phyloP scores from a whole-genome alignment of 2,797 vertebrate genomes.

The Cyprinella venusta region DNA sequence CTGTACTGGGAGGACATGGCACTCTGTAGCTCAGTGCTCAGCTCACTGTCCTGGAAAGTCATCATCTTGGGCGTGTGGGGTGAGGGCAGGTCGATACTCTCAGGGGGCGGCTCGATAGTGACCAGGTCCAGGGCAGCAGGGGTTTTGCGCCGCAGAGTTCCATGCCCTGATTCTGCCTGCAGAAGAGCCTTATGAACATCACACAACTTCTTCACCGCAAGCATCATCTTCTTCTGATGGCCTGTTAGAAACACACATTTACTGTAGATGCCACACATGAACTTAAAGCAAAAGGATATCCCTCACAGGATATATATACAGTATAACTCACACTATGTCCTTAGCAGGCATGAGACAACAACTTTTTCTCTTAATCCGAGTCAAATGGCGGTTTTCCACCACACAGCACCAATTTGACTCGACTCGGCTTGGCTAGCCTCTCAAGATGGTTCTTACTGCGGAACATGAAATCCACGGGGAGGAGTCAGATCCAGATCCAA shows the following conservation, averaged over 20 bases:
- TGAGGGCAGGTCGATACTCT: slow-evolving; percentile 72
- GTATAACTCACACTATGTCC: not conserved
- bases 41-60: slow-evolving; percentile 92
- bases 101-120: slow-evolving; percentile 70
- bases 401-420: too few species aligned
- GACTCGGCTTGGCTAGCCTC: too few species aligned
- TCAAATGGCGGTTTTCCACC: too few species aligned
- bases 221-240: slow-evolving; percentile 97
- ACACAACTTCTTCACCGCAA: slow-evolving; percentile 90
- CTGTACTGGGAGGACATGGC: slow-evolving; percentile 82
- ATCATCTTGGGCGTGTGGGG: slow-evolving; percentile 76
- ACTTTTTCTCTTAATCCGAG: not conserved
- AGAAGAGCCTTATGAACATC: slow-evolving; percentile 81
- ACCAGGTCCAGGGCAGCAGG: slow-evolving; percentile 72
- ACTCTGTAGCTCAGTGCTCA: slow-evolving; percentile 89
- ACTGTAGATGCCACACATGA: not conserved
- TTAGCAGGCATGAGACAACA: not conserved
- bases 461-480: too few species aligned
- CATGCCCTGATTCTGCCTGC: slow-evolving; percentile 67
- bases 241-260: slow-evolving; percentile 72
- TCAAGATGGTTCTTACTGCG: too few species aligned
- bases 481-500: too few species aligned
- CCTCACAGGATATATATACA: not conserved
- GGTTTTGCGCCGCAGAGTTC: slow-evolving; percentile 70
- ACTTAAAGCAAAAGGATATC: not conserved